phyloP scores from a whole-genome alignment of 2,888 invertebrate species.

The Thereva nobilitata region DNA sequence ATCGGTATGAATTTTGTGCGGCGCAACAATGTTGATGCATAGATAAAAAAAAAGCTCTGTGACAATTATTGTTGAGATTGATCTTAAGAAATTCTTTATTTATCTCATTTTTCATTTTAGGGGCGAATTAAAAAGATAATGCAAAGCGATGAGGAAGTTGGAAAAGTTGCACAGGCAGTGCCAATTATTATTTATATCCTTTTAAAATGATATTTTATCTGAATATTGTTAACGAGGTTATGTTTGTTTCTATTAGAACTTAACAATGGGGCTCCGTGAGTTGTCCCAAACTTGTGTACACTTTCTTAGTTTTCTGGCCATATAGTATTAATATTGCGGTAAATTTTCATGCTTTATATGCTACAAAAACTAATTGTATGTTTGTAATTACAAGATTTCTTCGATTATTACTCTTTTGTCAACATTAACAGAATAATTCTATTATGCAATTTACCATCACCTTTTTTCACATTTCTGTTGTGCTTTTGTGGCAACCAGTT shows the following conservation, averaged over 20 bases:
- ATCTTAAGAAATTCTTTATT: not conserved
- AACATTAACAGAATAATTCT: too few relatives aligned
- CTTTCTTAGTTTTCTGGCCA: not conserved
- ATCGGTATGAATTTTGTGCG: conserved; percentile 1
- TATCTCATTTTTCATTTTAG: conserved; percentile 61
- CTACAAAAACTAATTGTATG: too few relatives aligned
- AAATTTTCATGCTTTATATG: too few relatives aligned
- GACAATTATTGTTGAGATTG: not conserved
- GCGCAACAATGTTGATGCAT: not conserved
- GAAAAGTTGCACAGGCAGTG: conserved; percentile 98
- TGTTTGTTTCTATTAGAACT: conserved; percentile 32
- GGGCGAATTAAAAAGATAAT: conserved; percentile 99
- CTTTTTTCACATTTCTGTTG: too few relatives aligned
- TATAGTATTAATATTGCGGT: not conserved
- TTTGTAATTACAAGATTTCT: too few relatives aligned
- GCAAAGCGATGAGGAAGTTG: conserved; percentile 99
- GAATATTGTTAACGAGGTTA: conserved; percentile 7
- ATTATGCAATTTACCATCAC: too few relatives aligned
- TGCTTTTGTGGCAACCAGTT: too few relatives aligned
- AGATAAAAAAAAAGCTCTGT: conserved; percentile 2
- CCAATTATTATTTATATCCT: conserved; percentile 99
- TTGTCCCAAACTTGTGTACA: not conserved
- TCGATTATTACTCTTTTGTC: too few relatives aligned
- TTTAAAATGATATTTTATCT: conserved; percentile 58
- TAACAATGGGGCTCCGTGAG: not conserved